Evolutionary conservation across 2,797 vertebrate species (phyloP), one percentile per base, ranked within the genome.

Genomic region (Notolepis coatsorum): DNA sequence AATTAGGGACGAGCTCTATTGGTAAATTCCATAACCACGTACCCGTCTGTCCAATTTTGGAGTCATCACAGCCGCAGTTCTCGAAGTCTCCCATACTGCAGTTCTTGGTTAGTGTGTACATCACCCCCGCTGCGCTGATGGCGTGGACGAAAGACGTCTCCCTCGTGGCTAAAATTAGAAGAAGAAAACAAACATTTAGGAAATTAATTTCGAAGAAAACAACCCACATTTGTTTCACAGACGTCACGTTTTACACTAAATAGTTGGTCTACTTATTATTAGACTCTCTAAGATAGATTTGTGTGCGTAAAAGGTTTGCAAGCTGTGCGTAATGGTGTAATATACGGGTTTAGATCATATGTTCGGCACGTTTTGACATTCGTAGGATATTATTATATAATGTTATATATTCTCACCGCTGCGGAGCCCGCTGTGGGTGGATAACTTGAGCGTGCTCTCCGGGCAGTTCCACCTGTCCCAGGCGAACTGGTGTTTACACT

Each of bases 381-480:
- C n/a, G n/a, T n/a, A n/a, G n/a, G n/a, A n/a, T n/a, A n/a, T n/a
- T n/a, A n/a, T n/a, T n/a, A n/a, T n/a, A n/a, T n/a, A n/a, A n/a
- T n/a, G n/a, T n/a, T 53, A 49, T 9, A 6, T 17, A 3, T 56
- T 31, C 93, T 94, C 90, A 99, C 98, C 96, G 6, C 93, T 94
- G 76, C 96, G 90, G 1, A 97, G 89, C 57, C 94, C 92, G 77
- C 93, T 96, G 71, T 96, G 94, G 0, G 95, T 96, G 5, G 96
- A 96, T 50, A 98, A 86, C 60, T 97, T 96, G 30, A 97, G 92
- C 0, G 95, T 93, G 4, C 90, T 98, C 80, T 98, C 96, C 0
- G 98, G 97, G 71, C 98, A 99, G 84, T 97, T 98, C 98, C 98
- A 99, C 79, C 92, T 95, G 80, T 98, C 95, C 96, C 93, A 96